Evolutionary conservation across 2,797 vertebrate genomes (phyloP), one percentile per base, ranked within the genome.

Genomic region (Galagoides demidoff): DNA sequence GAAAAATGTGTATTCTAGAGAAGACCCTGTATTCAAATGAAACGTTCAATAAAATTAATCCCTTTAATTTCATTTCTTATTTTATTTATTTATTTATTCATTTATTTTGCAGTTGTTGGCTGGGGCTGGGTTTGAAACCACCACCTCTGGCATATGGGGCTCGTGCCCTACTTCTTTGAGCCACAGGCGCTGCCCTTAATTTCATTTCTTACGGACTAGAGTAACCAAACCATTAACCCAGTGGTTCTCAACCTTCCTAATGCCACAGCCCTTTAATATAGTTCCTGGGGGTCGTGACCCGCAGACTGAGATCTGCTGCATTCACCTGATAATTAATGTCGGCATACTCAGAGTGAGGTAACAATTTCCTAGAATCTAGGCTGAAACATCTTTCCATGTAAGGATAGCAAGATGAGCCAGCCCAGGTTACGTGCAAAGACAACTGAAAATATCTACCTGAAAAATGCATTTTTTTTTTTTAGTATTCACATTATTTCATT

Each of bases 21-120:
- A 95, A 77, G 49, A 74, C 5, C 1, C 31, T 34, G 71, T 90
- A 87, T 85, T 94, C 37, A 90, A 95, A 81, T 55, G 34, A 89
- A 4, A 37, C 82, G 85, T 90, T 96, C 76, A 66, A 39, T 68
- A 77, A 85, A 89, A 64, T 70, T 66, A 90, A 2, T 27, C 78
- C 31, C 43, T 63, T 83, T 43, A 43, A 43, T 43, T 43, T 43
- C 39, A 43, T 43, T 43, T 43, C 39, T 43, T 43, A 43, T 43
- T 43, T 43, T 43, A 43, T 43, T 43, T 43, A 43, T 43, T 43
- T 39, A 39, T 39, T 39, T 39, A 6, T 39, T 43, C 39, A 43
- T 43, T 43, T 43, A 7, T 43, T 43, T 43, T 43, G 39, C 39
- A 43, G 39, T 43, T 43, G 6, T 43, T 6, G 39, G 39, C 39